A percentile compares a stretch with the other conserved stretches of the same genome.
Evolutionary conservation across 2,888 invertebrate genomes (phyloP).

Genomic region (Clusia tigrina): DNA sequence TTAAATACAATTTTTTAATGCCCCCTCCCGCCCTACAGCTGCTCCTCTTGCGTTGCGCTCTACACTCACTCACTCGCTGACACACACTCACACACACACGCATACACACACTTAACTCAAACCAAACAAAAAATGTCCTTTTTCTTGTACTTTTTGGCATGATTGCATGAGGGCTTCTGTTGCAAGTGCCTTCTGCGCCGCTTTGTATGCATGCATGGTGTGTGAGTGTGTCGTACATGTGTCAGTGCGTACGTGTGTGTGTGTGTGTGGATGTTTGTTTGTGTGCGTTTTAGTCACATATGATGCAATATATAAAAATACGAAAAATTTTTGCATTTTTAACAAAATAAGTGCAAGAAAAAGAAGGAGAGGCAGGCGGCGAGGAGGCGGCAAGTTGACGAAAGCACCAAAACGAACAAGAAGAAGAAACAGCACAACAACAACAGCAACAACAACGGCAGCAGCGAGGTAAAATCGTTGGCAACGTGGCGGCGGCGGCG

Average conservation of each 20-base stretch:
- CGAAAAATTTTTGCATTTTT: slow-evolving; percentile 23
- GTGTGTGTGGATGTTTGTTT: slow-evolving; percentile 5
- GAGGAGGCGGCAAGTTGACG: not conserved
- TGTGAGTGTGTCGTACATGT: not conserved
- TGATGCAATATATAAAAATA: slow-evolving; percentile 15
- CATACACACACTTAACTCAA: not conserved
- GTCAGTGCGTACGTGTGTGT: slow-evolving; percentile 16
- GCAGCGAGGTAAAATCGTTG: too few species aligned
- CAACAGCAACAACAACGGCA: not conserved
- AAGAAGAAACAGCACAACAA: slow-evolving; percentile 1
- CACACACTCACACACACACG: not conserved
- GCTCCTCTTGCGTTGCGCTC: slow-evolving; percentile 11
- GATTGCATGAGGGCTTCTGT: not conserved
- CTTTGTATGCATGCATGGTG: slow-evolving; percentile 14
- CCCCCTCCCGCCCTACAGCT: too few species aligned
- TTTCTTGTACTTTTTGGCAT: slow-evolving; percentile 19
- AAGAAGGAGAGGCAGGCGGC: not conserved
- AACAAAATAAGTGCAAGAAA: slow-evolving; percentile 26
- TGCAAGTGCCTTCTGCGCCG: too few species aligned
- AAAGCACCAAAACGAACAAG: not conserved
- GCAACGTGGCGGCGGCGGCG: slow-evolving; percentile 4
- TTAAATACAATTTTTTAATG: slow-evolving; percentile 18
- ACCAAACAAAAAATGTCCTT: slow-evolving; percentile 21
- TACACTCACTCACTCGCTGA: slow-evolving; percentile 3
- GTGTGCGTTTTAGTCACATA: not conserved